Percentiles rank a stretch among this genome's conserved stretches.
phyloP scores from a whole-genome alignment of 2,888 invertebrate species.

The Tachina fera region DNA sequence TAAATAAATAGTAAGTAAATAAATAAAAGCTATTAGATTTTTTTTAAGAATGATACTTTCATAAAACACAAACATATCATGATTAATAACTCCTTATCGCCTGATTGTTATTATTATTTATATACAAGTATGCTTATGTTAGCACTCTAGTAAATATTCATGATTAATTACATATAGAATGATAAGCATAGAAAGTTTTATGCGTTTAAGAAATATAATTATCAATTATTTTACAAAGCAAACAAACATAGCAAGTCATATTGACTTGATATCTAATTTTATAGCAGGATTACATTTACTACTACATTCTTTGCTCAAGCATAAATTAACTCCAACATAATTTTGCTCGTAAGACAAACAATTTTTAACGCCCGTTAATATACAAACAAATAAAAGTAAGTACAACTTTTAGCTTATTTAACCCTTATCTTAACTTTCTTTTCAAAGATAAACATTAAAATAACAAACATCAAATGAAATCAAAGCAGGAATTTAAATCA shows the following conservation, averaged over 20 bases:
- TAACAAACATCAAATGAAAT: background rate
- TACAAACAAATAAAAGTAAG: conserved; percentile 14
- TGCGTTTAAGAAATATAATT: conserved; percentile 36
- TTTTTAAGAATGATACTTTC: background rate
- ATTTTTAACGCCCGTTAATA: conserved; percentile 17
- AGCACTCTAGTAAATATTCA: conserved; percentile 9
- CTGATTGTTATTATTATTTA: background rate
- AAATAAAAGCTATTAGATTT: too few species aligned
- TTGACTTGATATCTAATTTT: conserved; percentile 69
- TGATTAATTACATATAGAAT: conserved; percentile 60
- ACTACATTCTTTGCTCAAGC: background rate
- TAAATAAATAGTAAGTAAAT: too few species aligned
- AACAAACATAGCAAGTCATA: conserved; percentile 55
- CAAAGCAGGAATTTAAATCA: background rate
- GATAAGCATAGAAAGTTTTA: background rate
- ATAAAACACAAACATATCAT: background rate
- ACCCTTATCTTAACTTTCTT: conserved; percentile 58
- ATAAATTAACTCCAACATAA: conserved; percentile 57
- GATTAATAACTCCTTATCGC: background rate
- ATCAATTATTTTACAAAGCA: conserved; percentile 21
- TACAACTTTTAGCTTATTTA: conserved; percentile 54
- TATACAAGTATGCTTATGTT: background rate
- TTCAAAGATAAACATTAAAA: conserved; percentile 19
- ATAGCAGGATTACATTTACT: background rate
- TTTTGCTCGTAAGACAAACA: background rate